Evolutionary conservation across 2,888 invertebrate species (phyloP), one percentile per base, ranked within the genome.

Genomic region (Megaustenia siamemsis): DNA sequence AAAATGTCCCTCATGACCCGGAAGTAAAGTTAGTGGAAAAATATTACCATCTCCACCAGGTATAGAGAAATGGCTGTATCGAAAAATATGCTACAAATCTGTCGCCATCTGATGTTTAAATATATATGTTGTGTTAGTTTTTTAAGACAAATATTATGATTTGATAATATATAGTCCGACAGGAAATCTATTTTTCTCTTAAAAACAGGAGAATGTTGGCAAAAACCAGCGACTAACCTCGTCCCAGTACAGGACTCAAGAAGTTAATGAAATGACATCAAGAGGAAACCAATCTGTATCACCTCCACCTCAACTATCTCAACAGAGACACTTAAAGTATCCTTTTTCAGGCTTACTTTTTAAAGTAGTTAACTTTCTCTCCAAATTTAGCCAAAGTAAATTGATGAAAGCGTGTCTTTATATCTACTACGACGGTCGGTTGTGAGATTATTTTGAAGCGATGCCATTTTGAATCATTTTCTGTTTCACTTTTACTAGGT

Each of bases 1-100:
- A 56, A 18, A 21, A 56, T 24, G 56, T 5, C 69, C 75, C 88
- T 88, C 84, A 82, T 89, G 84, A 90, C 87, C 90, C 89, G 89
- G 89, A 90, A 88, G 87, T 86, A 78, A 85, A 85, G 86, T 85
- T 78, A 45, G 35, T 79, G 84, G 82, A 86, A 92, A 91, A 91
- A 91, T 89, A 89, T 86, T 86, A 79, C 89, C 92, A 91, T 92
- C 92, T 92, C 91, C 92, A 91, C 89, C 91, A 91, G 92, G 91
- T 90, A 89, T 84, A 85, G 89, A 88, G 90, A 89, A 91, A 91
- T 91, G 91, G 92, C 91, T 91, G 92, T 92, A 89, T 91, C 90
- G 87, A 86, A 86, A 86, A 82, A 75, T 89, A 88, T 86, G 83
- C 85, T 79, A 87, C 83, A 83, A 87, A 92, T 92, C 91, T 86